Evolutionary conservation across 2,113 vertebrate species (phyloP).

Genomic region (Peucedramus taeniatus): DNA sequence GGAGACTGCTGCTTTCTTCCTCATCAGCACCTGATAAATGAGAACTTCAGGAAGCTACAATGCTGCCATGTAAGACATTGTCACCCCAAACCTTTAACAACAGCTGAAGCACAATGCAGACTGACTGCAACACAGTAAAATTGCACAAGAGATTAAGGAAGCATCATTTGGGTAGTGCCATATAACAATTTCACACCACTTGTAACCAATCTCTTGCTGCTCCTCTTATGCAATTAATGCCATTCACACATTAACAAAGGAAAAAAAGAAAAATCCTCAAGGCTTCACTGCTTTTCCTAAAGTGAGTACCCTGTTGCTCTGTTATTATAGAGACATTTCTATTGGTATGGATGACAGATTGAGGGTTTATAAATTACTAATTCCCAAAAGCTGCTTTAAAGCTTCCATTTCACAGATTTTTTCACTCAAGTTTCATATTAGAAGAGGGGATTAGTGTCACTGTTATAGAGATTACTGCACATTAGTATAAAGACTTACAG

Average conservation of each 20-base stretch:
- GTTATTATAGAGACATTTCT: neutral
- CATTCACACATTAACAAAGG: neutral
- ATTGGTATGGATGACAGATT: neutral
- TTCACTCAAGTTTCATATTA: neutral
- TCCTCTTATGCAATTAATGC: neutral
- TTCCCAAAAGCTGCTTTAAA: constrained; percentile 3
- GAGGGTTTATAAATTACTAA: neutral
- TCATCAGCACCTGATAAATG: neutral
- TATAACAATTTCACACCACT: neutral
- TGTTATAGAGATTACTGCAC: neutral
- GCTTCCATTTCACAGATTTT: neutral
- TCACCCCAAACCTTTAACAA: neutral
- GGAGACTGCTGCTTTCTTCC: neutral
- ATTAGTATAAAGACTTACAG: constrained; percentile 1
- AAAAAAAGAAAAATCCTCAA: neutral
- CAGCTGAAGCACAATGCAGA: neutral
- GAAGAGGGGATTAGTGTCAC: neutral
- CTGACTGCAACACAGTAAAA: neutral
- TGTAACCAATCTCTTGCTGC: neutral
- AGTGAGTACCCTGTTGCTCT: neutral
- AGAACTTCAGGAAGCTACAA: neutral
- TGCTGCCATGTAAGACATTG: neutral
- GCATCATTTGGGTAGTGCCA: neutral
- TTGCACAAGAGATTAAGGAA: neutral
- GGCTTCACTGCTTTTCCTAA: neutral